Conservation (phyloP, 2,888 invertebrate genomes). For the Eurois occulta region DNA sequence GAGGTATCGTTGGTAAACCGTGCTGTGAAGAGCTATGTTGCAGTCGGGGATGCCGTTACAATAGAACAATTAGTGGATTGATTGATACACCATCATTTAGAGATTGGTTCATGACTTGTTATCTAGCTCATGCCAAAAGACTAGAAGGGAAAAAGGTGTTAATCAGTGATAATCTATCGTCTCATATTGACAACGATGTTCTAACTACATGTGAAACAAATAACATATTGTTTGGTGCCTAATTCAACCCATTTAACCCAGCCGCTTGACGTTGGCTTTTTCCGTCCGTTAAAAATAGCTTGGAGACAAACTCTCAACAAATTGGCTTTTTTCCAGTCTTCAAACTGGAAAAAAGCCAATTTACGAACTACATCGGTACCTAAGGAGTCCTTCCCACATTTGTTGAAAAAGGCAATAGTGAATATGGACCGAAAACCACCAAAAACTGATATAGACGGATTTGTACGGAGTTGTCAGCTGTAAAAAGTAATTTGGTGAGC, state of each 20-base stretch:
- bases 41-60: slow-evolving; percentile 3
- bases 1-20: slow-evolving; percentile 11
- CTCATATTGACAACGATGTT: slow-evolving; percentile 6
- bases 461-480: slow-evolving; percentile 11
- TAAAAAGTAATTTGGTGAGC: slow-evolving; percentile 23
- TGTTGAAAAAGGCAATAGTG: slow-evolving; percentile 10
- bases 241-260: slow-evolving; percentile 41
- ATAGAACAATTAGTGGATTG: neutral
- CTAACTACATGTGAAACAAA: slow-evolving; percentile 5
- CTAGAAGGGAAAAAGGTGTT: slow-evolving; percentile 19
- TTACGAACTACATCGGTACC: slow-evolving; percentile 31
- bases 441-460: slow-evolving; percentile 29
- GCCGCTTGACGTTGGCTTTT: slow-evolving; percentile 44
- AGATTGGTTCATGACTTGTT: slow-evolving; percentile 6
- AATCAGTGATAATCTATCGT: slow-evolving; percentile 48
- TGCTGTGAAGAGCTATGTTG: slow-evolving; percentile 10
- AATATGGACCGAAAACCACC: slow-evolving; percentile 21
- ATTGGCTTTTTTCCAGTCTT: no score
- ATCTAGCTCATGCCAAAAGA: slow-evolving; percentile 8
- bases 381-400: slow-evolving; percentile 35
- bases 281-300: slow-evolving; percentile 35
- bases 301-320: slow-evolving; percentile 41
- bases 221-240: slow-evolving; percentile 1
- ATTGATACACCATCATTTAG: slow-evolving; percentile 8
- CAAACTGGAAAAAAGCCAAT: slow-evolving; percentile 42